A percentile compares a stretch with the other conserved stretches of the same genome.
These are phyloP conservation scores for Apocheima hispidaria DNA, from an alignment of 2,888 invertebrate species.

Conservation along the genomic window DNA sequence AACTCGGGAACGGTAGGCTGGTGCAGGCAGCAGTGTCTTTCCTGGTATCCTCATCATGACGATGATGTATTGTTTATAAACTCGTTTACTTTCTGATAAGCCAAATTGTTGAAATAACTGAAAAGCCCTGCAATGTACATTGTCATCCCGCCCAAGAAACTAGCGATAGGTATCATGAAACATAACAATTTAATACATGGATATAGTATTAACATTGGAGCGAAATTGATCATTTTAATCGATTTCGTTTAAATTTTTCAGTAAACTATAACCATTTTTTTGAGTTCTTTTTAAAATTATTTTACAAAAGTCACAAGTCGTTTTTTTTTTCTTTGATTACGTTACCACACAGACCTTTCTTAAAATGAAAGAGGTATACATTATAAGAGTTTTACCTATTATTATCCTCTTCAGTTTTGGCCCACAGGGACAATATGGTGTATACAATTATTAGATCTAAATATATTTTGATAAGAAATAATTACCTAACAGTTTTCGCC, in stretches of 20 bases:
- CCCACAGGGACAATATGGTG: too few species aligned
- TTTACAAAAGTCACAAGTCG: neutral
- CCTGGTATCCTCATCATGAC: neutral
- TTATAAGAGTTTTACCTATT: neutral
- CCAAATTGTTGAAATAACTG: constrained; percentile 49
- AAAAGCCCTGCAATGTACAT: constrained; percentile 57
- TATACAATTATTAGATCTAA: too few species aligned
- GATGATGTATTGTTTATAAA: constrained; percentile 49
- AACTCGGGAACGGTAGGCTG: neutral
- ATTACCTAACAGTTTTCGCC: too few species aligned
- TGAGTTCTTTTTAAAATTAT: neutral
- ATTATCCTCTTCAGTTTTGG: too few species aligned
- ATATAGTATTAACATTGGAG: constrained; percentile 55
- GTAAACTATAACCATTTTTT: neutral
- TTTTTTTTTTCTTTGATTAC: neutral
- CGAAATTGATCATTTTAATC: constrained; percentile 53
- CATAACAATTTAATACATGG: constrained; percentile 67
- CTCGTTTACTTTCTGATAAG: constrained; percentile 53
- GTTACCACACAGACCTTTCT: neutral
- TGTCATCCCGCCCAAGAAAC: constrained; percentile 57
- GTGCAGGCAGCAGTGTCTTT: neutral
- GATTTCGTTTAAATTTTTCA: neutral
- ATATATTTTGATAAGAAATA: too few species aligned
- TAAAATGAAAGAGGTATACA: neutral
- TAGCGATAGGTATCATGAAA: constrained; percentile 61